Conservation (phyloP, 2,888 invertebrate genomes). For the Hydrotaea diabolus region DNA sequence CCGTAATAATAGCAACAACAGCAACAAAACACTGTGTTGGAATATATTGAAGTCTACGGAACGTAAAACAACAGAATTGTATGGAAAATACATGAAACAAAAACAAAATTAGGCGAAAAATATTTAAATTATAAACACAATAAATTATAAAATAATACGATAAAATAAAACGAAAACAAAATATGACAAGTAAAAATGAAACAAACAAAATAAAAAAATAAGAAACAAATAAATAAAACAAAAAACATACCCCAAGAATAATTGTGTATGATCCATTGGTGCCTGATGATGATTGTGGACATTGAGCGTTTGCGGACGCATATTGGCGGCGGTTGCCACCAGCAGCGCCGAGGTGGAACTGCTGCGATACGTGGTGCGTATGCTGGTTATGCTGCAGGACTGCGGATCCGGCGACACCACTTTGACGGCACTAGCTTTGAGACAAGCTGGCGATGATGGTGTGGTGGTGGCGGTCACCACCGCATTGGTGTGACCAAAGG, state of each 20-base stretch:
- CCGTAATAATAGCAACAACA: background rate
- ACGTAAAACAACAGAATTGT: background rate
- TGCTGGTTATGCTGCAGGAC: slow-evolving; percentile 62
- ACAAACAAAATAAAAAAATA: slow-evolving; percentile 43
- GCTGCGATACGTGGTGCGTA: slow-evolving; percentile 73
- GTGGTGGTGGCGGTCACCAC: background rate
- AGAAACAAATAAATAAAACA: slow-evolving; percentile 58
- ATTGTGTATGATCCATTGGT: slow-evolving; percentile 78
- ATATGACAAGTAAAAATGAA: slow-evolving; percentile 62
- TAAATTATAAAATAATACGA: slow-evolving; percentile 39
- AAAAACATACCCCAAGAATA: slow-evolving; percentile 80
- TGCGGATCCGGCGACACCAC: slow-evolving; percentile 43
- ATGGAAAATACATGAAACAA: slow-evolving; percentile 12
- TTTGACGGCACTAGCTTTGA: background rate
- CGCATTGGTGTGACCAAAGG: slow-evolving; percentile 15
- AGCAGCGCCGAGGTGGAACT: slow-evolving; percentile 77
- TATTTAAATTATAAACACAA: slow-evolving; percentile 22
- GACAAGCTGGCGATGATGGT: background rate
- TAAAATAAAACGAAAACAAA: slow-evolving; percentile 60
- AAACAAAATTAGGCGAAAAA: slow-evolving; percentile 28
- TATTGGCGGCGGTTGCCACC: slow-evolving; percentile 66
- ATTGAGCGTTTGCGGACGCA: slow-evolving; percentile 79
- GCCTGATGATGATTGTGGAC: slow-evolving; percentile 78
- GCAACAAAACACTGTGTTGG: no score
- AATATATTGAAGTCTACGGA: no score